Evolutionary conservation across 2,888 invertebrate species (phyloP).

Genomic region (Drosophila formosana): DNA sequence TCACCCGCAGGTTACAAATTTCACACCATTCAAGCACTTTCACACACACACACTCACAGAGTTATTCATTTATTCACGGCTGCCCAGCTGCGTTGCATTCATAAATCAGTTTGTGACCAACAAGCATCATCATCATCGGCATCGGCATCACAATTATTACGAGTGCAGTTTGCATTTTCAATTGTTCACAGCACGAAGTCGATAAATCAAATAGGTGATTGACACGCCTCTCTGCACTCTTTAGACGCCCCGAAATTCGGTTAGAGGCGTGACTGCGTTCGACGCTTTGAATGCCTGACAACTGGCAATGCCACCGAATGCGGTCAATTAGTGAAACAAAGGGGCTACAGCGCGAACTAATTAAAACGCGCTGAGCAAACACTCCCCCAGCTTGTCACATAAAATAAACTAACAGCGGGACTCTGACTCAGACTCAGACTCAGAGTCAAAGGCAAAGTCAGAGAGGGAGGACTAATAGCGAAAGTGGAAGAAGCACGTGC

Average conservation of each 20-base stretch:
- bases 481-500: conserved; percentile 63
- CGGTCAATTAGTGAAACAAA: conserved; percentile 77
- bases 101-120: conserved; percentile 33
- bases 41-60: too few species aligned
- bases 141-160: conserved; percentile 3
- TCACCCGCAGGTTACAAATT: conserved; percentile 10
- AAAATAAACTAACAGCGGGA: conserved; percentile 6
- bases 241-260: not conserved
- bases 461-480: conserved; percentile 15
- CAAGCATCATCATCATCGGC: conserved; percentile 8
- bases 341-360: conserved; percentile 55
- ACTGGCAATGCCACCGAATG: conserved; percentile 44
- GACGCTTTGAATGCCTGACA: conserved; percentile 26
- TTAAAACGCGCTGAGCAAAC: conserved; percentile 71
- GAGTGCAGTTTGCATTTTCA: conserved; percentile 48
- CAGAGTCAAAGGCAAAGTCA: not conserved
- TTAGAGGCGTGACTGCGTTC: conserved; percentile 3
- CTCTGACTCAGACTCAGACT: not conserved
- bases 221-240: conserved; percentile 18
- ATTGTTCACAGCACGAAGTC: conserved; percentile 41
- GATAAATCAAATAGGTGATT: conserved; percentile 68
- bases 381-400: conserved; percentile 22
- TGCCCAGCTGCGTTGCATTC: conserved; percentile 12
- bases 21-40: conserved; percentile 3
- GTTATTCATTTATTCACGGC: conserved; percentile 9